These are phyloP conservation scores for Drosophila arizonae DNA, from an alignment of 1,140 invertebrate species.

Conservation along the genomic window DNA sequence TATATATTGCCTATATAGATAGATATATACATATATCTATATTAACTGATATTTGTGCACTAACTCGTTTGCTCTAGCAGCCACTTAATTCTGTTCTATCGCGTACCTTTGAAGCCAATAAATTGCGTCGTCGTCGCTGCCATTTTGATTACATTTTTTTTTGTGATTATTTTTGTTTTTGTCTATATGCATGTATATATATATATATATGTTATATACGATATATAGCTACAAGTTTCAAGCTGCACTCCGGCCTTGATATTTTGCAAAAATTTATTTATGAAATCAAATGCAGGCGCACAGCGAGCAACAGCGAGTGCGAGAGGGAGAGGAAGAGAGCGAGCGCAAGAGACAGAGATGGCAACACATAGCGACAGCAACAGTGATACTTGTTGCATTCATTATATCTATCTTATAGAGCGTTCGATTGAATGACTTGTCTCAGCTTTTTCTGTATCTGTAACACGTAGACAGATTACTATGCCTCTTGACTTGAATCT, in stretches of 20 bases:
- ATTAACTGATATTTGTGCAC: slow-evolving; percentile 66
- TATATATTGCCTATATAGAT: not conserved
- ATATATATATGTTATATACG: slow-evolving; percentile 35
- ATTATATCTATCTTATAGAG: slow-evolving; percentile 57
- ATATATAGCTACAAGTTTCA: slow-evolving; percentile 70
- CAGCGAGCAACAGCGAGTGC: slow-evolving; percentile 30
- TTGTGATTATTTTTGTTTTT: slow-evolving; percentile 25
- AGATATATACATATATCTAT: slow-evolving; percentile 24
- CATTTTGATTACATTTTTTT: slow-evolving; percentile 43
- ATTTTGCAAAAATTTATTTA: slow-evolving; percentile 80
- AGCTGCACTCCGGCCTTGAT: slow-evolving; percentile 76
- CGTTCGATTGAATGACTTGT: slow-evolving; percentile 69
- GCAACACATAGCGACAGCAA: slow-evolving; percentile 28
- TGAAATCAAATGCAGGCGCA: slow-evolving; percentile 74
- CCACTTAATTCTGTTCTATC: slow-evolving; percentile 60
- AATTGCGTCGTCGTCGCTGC: slow-evolving; percentile 55
- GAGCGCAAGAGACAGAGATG: slow-evolving; percentile 38
- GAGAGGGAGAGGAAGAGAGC: not conserved
- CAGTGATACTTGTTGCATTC: slow-evolving; percentile 78
- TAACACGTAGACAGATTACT: slow-evolving; percentile 60
- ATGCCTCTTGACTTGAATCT: slow-evolving; percentile 25
- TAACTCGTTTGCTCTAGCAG: slow-evolving; percentile 67
- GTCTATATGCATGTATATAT: not conserved
- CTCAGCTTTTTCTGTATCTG: slow-evolving; percentile 58
- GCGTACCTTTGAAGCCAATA: slow-evolving; percentile 71